Evolutionary conservation across 2,797 vertebrate genomes (phyloP).

Genomic region (Balearica regulorum): DNA sequence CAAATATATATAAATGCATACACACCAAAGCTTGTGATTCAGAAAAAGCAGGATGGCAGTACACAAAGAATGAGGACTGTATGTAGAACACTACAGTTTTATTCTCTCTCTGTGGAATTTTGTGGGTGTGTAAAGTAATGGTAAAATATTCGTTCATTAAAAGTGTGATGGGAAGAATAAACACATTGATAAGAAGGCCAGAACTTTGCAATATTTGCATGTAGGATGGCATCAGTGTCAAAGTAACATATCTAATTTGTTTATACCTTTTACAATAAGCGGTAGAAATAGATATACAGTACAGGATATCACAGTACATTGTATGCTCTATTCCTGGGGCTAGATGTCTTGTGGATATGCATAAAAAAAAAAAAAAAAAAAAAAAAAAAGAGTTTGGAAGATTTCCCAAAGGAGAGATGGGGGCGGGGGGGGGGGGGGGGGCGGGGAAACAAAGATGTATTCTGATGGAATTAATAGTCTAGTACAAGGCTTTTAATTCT

Average conservation of each 20-base stretch:
- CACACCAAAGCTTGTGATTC: not conserved
- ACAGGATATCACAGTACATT: not conserved
- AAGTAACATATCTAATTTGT: not conserved
- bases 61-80: not conserved
- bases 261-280: not conserved
- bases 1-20: not conserved
- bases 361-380: not conserved
- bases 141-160: not conserved
- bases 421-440: rapidly evolving
- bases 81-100: not conserved
- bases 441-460: rapidly evolving
- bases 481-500: not conserved
- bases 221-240: not conserved
- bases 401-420: not conserved
- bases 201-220: not conserved
- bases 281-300: not conserved
- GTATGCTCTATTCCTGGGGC: not conserved
- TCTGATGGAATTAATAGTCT: not conserved
- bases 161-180: not conserved
- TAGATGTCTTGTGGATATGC: not conserved
- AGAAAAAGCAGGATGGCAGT: not conserved
- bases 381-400: not conserved
- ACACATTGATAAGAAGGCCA: not conserved
- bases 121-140: not conserved
- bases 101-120: not conserved